Evolutionary conservation across 2,888 invertebrate genomes (phyloP).

Genomic region (Gnatocerus cornutus): DNA sequence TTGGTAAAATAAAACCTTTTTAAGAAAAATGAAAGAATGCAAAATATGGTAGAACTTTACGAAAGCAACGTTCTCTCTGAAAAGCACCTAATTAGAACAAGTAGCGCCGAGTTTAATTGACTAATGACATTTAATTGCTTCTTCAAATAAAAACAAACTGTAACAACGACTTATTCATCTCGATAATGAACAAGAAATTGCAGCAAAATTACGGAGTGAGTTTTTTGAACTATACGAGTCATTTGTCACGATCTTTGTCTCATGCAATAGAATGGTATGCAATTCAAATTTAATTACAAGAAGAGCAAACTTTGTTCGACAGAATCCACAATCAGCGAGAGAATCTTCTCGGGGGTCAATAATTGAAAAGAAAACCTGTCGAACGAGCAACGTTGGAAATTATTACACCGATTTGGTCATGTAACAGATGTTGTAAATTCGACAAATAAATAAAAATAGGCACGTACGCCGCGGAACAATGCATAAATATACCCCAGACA

Average conservation of each 20-base stretch:
- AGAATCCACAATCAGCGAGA: background rate
- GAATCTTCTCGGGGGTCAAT: constrained; percentile 16
- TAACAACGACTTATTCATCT: background rate
- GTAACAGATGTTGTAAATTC: constrained; percentile 51
- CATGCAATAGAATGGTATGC: no score
- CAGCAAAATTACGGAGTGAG: background rate
- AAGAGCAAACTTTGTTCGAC: background rate
- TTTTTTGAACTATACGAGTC: background rate
- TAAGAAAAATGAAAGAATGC: background rate
- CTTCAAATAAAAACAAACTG: background rate
- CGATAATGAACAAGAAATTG: constrained; percentile 14
- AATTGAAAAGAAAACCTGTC: constrained; percentile 41
- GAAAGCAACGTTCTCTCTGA: background rate
- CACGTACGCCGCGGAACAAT: constrained; percentile 50
- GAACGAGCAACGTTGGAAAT: constrained; percentile 39
- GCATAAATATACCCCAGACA: constrained; percentile 54
- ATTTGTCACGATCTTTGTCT: background rate
- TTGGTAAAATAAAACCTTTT: background rate
- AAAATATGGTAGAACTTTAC: background rate
- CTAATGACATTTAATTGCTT: constrained; percentile 28
- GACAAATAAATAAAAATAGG: constrained; percentile 53
- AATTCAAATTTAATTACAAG: no score
- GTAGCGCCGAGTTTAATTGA: constrained; percentile 34
- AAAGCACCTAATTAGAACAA: constrained; percentile 40
- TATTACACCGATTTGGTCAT: constrained; percentile 50